These are phyloP conservation scores for Nomada flava DNA, from an alignment of 2,888 invertebrate species.

Conservation along the genomic window DNA sequence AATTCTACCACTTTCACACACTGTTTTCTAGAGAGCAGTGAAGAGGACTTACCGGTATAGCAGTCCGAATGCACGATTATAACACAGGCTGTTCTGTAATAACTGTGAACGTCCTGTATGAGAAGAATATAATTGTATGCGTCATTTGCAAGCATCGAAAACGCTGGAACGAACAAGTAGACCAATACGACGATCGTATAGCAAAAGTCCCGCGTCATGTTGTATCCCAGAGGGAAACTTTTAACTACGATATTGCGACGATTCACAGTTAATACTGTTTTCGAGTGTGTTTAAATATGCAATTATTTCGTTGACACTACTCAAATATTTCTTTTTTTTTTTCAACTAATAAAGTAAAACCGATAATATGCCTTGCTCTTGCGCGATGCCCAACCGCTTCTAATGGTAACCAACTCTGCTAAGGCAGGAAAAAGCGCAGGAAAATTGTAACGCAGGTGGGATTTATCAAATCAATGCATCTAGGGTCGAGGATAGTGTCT, in stretches of 20 bases:
- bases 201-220: conserved; percentile 28
- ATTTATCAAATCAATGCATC: conserved; percentile 62
- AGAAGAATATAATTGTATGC: conserved; percentile 51
- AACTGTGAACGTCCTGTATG: conserved; percentile 61
- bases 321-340: too few species aligned
- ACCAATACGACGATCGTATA: conserved; percentile 16
- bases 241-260: background rate
- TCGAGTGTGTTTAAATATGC: background rate
- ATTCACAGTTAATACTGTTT: background rate
- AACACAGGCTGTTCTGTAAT: conserved; percentile 68
- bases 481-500: conserved; percentile 25
- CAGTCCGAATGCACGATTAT: conserved; percentile 59
- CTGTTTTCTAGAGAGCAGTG: background rate
- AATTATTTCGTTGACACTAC: background rate
- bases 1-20: background rate
- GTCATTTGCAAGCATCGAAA: conserved; percentile 16
- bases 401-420: conserved; percentile 24
- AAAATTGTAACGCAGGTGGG: conserved; percentile 28
- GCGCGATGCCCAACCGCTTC: background rate
- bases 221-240: background rate
- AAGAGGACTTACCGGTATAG: conserved; percentile 53
- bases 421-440: conserved; percentile 21
- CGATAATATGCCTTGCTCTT: conserved; percentile 6
- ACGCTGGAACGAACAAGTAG: conserved; percentile 1
- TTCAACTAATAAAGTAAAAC: background rate